Base-by-base conservation (phyloP, 2,888 invertebrate genomes). In the Endomychus coccineus region DNA sequence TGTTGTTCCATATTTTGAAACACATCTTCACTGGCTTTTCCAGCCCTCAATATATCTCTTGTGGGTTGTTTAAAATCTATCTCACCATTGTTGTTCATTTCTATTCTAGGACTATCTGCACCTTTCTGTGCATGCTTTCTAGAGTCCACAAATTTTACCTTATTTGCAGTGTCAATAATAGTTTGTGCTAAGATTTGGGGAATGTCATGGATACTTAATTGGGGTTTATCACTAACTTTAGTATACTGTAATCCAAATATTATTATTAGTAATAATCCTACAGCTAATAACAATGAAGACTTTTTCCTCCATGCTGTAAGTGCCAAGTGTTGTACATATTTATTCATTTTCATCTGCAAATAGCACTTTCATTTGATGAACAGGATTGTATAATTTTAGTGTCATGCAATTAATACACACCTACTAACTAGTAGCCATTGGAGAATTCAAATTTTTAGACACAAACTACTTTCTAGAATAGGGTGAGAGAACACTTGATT, bases 281-380 rank as follows among this genome's bases (percentile, higher is more conserved):
- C 50, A 3, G 63, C 59, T 16, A 68, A 55, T 14, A 71, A 53
- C 36, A 71, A 50, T 12, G 69, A 66, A 10, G 69, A 65, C 53
- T 71, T 71, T 44, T 67, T 67, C 34, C 71, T 56, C 68, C 71
- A 71, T 35, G 66, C 65, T 34, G 70, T 67, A 24, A 69, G 54
- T 31, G 66, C 60, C 15, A 71, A 44, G 41, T 68, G 64, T 24
- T 68, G 67, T 36, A 67, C 47, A 43, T 60, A 63, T 45, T 52
- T 56, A 40, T 50, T 55, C 55, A 61, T 57, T 34, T 39, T 47
- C 25, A 24, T 19, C n/a, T n/a, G n/a, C n/a, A n/a, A n/a, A n/a
- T n/a, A n/a, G 9, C 10, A 9, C 2, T 9, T 25, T 25, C 2
- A 12, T 12, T 25, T 4, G n/a, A n/a, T n/a, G n/a, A n/a, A n/a